These are phyloP conservation scores for Dufourea novaeangliae DNA, from an alignment of 1,140 invertebrate genomes.

Conservation along the genomic window DNA sequence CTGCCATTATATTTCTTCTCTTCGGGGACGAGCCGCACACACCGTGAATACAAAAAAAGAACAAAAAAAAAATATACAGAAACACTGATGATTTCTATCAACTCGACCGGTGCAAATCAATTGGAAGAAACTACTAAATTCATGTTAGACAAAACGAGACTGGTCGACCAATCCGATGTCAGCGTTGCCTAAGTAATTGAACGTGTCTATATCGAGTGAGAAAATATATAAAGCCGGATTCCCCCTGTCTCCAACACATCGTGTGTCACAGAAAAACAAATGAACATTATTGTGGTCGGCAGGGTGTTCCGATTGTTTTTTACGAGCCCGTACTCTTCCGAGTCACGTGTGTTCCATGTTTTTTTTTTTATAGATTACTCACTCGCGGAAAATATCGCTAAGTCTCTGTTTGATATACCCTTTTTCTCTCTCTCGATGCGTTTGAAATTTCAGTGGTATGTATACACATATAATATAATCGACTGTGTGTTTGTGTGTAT, in stretches of 20 bases:
- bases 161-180: background rate
- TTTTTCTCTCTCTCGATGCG: conserved; percentile 23
- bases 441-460: conserved; percentile 25
- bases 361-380: conserved; percentile 28
- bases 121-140: conserved; percentile 4
- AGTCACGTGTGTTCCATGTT: conserved; percentile 34
- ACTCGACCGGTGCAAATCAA: conserved; percentile 39
- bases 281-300: no score
- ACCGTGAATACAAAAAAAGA: conserved; percentile 33
- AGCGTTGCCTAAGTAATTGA: conserved; percentile 1
- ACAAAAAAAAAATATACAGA: conserved; percentile 41
- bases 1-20: background rate
- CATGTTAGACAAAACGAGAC: background rate
- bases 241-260: background rate
- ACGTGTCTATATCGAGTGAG: conserved; percentile 25
- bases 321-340: conserved; percentile 57
- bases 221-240: conserved; percentile 55
- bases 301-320: conserved; percentile 39
- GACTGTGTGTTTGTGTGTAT: conserved; percentile 1
- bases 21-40: conserved; percentile 4
- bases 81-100: background rate
- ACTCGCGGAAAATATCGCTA: conserved; percentile 46
- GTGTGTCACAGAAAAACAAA: background rate
- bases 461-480: conserved; percentile 1
- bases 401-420: conserved; percentile 35